A percentile compares a stretch with the other conserved stretches of the same genome.
These are phyloP conservation scores for Zosterops hypoxanthus DNA, from an alignment of 2,113 vertebrate genomes.

Conservation along the genomic window DNA sequence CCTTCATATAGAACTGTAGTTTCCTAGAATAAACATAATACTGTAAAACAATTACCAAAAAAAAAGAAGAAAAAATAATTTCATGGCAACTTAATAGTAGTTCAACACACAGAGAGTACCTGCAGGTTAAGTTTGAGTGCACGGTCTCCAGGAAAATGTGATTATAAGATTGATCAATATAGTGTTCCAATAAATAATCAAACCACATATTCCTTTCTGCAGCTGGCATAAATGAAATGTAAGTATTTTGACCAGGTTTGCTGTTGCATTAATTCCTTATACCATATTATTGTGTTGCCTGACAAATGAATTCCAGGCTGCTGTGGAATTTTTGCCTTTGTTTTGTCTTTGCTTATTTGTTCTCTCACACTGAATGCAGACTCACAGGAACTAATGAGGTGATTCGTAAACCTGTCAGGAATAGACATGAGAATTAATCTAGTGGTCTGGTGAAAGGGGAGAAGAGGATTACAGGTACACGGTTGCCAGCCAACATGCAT, in stretches of 20 bases:
- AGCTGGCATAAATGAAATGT: background rate
- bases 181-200: background rate
- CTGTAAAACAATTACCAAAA: background rate
- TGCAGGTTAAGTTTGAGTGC: background rate
- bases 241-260: background rate
- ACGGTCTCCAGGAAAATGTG: background rate
- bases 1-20: background rate
- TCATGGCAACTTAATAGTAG: background rate
- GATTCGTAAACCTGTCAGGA: slow-evolving; percentile 56
- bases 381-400: slow-evolving; percentile 49
- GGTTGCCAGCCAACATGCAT: background rate
- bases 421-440: slow-evolving; percentile 45
- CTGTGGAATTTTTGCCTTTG: slow-evolving; percentile 31
- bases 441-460: background rate
- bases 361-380: background rate
- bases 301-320: slow-evolving; percentile 19
- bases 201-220: background rate
- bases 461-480: background rate
- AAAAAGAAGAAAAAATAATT: background rate
- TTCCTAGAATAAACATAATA: background rate
- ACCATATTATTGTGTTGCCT: background rate
- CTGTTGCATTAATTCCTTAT: background rate
- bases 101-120: background rate
- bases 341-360: slow-evolving; percentile 28
- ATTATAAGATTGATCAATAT: background rate